Evolutionary conservation across 2,888 invertebrate species (phyloP).

Genomic region (Synergus umbraculus): DNA sequence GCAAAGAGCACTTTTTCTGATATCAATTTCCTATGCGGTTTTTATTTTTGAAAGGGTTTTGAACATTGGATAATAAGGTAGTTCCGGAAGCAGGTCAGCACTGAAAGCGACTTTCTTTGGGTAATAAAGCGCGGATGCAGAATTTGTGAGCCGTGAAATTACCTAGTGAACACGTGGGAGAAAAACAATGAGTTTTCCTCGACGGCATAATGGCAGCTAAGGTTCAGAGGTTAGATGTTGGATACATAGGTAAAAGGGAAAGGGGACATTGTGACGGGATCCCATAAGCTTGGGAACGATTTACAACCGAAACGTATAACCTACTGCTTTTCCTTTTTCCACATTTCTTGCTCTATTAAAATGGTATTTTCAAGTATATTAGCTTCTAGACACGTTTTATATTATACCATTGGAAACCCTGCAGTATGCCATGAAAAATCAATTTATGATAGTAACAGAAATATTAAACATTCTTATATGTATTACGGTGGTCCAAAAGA

Average conservation of each 20-base stretch:
- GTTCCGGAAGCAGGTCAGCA: conserved; percentile 55
- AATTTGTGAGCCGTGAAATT: conserved; percentile 62
- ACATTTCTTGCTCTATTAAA: neutral
- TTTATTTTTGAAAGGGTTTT: conserved; percentile 40
- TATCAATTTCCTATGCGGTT: neutral
- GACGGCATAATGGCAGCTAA: conserved; percentile 48
- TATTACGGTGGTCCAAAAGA: neutral
- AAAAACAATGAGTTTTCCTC: conserved; percentile 56
- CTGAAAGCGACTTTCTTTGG: conserved; percentile 56
- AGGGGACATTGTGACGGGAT: conserved; percentile 55
- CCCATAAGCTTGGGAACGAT: conserved; percentile 60
- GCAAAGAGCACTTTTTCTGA: neutral
- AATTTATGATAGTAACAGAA: too few species aligned
- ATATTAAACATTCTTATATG: too few species aligned
- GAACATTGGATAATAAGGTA: conserved; percentile 54
- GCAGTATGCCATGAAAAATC: too few species aligned
- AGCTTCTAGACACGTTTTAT: neutral
- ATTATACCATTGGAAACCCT: neutral
- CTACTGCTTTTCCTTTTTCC: conserved; percentile 47
- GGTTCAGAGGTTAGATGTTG: conserved; percentile 45
- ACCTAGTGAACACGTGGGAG: conserved; percentile 53
- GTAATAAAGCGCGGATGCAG: conserved; percentile 57
- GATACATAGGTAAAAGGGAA: conserved; percentile 45
- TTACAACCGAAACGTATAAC: conserved; percentile 61
- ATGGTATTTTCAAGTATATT: neutral